Evolutionary conservation across 37 sponge, comb jelly and placozoan genomes (phyloP), one percentile per base, ranked within the genome.

Genomic region (Hexactinellida sp.): DNA sequence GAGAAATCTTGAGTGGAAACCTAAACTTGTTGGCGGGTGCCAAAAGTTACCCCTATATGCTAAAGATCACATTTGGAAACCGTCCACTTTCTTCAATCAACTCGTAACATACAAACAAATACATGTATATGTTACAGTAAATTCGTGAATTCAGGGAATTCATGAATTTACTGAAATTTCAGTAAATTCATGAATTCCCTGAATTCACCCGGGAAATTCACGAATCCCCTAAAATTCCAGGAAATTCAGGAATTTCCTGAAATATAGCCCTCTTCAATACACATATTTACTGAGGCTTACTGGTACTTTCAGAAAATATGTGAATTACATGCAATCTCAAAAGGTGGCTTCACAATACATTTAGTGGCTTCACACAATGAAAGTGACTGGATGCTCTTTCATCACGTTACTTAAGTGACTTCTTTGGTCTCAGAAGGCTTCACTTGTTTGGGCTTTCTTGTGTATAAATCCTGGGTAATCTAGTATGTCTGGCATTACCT

Each of bases 331-430:
- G 76, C 76, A 63, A 63, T 63, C 3, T 63, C 76, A 63, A 63
- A 63, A 21, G 76, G 76, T 63, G 76, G 34, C 76, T 63, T 63
- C 76, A 63, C 25, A 63, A 63, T 63, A 63, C 3, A 63, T 63
- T 32, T 63, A 28, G 76, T 63, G 34, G 76, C 76, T 63, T 63
- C 76, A 63, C 76, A 63, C 76, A 63, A 63, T 63, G 76, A 63
- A 63, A 63, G 76, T 63, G 76, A 63, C 13, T 63, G 76, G 76
- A 63, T 63, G n/a, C n/a, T n/a, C n/a, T n/a, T n/a, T n/a, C n/a
- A n/a, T n/a, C n/a, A n/a, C n/a, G n/a, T n/a, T n/a, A n/a, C n/a
- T n/a, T n/a, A n/a, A n/a, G n/a, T n/a, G n/a, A n/a, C n/a, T n/a
- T n/a, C n/a, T 47, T 47, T 9, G 52, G 16, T 47, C 76, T 63